Percentiles rank a stretch among this genome's conserved stretches.
Evolutionary conservation across 2,797 vertebrate species (phyloP).

Genomic region (Acropternis orthonyx): DNA sequence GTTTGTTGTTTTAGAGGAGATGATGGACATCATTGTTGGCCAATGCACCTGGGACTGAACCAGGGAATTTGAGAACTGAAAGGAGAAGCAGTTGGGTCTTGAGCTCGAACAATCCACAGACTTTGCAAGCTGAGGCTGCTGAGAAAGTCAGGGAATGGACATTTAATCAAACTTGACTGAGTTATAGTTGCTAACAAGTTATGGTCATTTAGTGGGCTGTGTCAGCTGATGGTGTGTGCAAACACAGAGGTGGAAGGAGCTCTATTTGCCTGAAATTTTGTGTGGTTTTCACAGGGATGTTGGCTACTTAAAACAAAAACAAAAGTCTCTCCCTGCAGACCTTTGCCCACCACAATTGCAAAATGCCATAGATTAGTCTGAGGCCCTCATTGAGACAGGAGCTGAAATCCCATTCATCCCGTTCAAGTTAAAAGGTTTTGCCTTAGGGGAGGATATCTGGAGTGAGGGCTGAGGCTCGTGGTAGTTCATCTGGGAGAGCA

Average conservation of each 20-base stretch:
- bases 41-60: slow-evolving; percentile 53
- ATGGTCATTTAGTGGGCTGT: background rate
- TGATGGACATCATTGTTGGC: slow-evolving; percentile 59
- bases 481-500: background rate
- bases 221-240: background rate
- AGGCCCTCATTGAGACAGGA: background rate
- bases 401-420: background rate
- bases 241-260: background rate
- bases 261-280: background rate
- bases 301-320: background rate
- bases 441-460: background rate
- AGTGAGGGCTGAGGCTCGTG: background rate
- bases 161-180: background rate
- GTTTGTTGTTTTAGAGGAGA: slow-evolving; percentile 41
- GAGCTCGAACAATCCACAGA: slow-evolving; percentile 25
- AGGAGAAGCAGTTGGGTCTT: slow-evolving; percentile 43
- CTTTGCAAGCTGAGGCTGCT: background rate
- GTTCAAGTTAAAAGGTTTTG: background rate
- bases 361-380: background rate
- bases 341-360: background rate
- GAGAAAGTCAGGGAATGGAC: background rate
- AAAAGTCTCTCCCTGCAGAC: background rate
- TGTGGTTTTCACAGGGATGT: background rate
- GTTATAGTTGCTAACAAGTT: background rate
- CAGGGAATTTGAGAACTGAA: slow-evolving; percentile 66